Percentiles rank a stretch among this genome's conserved stretches.
Evolutionary conservation across 2,888 invertebrate genomes (phyloP).

Genomic region (Lasioglossum villosulum): DNA sequence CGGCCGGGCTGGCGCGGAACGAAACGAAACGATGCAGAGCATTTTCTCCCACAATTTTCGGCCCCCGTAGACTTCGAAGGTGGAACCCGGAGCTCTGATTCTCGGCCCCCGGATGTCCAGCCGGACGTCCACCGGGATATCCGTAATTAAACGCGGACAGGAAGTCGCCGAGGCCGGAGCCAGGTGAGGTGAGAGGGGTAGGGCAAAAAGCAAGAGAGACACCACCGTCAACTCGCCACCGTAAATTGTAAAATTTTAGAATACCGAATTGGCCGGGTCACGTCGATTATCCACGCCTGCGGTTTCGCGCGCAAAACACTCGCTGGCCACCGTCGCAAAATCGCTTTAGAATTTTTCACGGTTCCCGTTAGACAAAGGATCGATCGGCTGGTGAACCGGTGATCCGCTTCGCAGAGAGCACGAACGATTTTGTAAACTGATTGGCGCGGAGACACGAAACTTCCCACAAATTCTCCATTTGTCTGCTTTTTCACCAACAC

Average conservation of each 20-base stretch:
- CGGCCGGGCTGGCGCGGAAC: constrained; percentile 18
- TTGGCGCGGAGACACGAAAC: neutral
- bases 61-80: constrained; percentile 48
- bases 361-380: constrained; percentile 34
- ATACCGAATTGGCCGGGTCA: constrained; percentile 38
- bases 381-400: constrained; percentile 33
- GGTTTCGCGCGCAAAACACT: constrained; percentile 47
- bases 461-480: neutral
- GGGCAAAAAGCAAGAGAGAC: neutral
- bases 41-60: constrained; percentile 42
- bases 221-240: constrained; percentile 20
- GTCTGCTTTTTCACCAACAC: neutral
- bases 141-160: constrained; percentile 61
- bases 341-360: constrained; percentile 42
- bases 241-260: constrained; percentile 65
- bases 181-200: neutral
- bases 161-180: constrained; percentile 38
- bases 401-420: constrained; percentile 24
- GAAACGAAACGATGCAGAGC: constrained; percentile 1
- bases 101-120: constrained; percentile 35
- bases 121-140: constrained; percentile 51
- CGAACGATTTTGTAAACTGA: constrained; percentile 11
- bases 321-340: constrained; percentile 27
- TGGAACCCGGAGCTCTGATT: constrained; percentile 37
- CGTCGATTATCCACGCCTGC: constrained; percentile 56